Percentiles rank a stretch among this genome's conserved stretches.
Conservation (phyloP, 2,888 invertebrate species). For the Lasioglossum oenotherae region DNA sequence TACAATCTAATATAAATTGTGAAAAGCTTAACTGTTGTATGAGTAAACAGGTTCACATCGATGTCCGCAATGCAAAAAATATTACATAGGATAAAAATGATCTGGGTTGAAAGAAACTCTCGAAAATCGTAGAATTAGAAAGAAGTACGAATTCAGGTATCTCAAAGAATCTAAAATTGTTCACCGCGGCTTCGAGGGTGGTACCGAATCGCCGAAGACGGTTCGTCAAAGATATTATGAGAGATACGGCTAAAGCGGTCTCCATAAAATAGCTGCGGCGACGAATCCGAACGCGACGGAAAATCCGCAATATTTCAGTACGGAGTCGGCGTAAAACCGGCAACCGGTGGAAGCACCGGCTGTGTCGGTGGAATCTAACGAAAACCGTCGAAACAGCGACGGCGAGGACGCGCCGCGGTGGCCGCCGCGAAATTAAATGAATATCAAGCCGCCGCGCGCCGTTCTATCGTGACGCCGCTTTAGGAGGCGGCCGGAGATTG, state of each 20-base stretch:
- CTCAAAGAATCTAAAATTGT: neutral
- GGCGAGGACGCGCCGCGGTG: neutral
- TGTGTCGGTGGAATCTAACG: slow-evolving; percentile 3
- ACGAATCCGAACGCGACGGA: neutral
- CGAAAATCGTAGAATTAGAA: too few species aligned
- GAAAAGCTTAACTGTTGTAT: too few species aligned
- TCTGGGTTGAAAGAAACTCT: too few species aligned
- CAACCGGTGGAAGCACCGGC: slow-evolving; percentile 24
- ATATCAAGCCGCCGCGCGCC: slow-evolving; percentile 30
- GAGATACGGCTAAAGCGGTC: neutral
- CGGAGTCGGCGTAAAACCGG: slow-evolving; percentile 30
- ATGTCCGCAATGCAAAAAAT: too few species aligned
- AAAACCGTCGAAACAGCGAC: slow-evolving; percentile 19
- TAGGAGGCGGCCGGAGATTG: slow-evolving; percentile 62
- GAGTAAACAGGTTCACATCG: too few species aligned
- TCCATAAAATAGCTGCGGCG: slow-evolving; percentile 8
- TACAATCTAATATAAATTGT: too few species aligned
- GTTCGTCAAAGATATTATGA: neutral
- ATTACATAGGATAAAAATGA: too few species aligned
- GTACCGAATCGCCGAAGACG: neutral
- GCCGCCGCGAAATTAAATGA: slow-evolving; percentile 43
- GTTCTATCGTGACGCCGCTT: slow-evolving; percentile 41
- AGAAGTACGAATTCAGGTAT: too few species aligned
- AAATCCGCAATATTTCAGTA: slow-evolving; percentile 19
- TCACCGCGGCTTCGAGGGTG: neutral